Percentiles rank a stretch among this genome's conserved stretches.
phyloP scores from a whole-genome alignment of 1,140 invertebrate genomes.

The Calephelis virginiensis region DNA sequence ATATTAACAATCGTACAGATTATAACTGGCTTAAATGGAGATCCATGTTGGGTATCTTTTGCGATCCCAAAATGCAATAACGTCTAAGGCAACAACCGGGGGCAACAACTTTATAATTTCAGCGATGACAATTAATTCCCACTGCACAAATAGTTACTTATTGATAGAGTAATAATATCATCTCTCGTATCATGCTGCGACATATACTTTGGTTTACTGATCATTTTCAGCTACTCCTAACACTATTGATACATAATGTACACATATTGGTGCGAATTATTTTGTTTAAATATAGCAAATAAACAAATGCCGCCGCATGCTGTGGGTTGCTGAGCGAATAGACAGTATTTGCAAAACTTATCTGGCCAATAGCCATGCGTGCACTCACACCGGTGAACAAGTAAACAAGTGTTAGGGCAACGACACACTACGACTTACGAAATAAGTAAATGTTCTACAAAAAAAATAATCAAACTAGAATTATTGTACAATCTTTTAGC shows the following conservation, averaged over 20 bases:
- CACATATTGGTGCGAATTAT: constrained; percentile 5
- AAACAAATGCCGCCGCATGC: constrained; percentile 22
- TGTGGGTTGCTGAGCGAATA: constrained; percentile 28
- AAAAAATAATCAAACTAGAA: too few relatives aligned
- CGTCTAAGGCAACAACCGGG: too few relatives aligned
- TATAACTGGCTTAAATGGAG: too few relatives aligned
- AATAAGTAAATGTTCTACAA: background rate
- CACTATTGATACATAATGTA: background rate
- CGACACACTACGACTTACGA: constrained; percentile 4
- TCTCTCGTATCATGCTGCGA: too few relatives aligned
- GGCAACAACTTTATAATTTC: too few relatives aligned
- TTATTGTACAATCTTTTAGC: too few relatives aligned
- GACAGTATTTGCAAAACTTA: constrained; percentile 30
- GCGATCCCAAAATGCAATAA: too few relatives aligned
- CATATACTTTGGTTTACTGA: background rate
- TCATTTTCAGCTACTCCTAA: background rate
- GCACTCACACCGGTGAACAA: constrained; percentile 21
- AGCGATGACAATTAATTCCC: too few relatives aligned
- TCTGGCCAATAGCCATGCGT: constrained; percentile 25
- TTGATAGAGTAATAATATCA: too few relatives aligned
- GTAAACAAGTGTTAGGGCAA: constrained; percentile 18
- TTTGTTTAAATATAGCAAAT: constrained; percentile 26
- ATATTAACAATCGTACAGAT: too few relatives aligned
- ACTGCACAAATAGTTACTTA: too few relatives aligned
- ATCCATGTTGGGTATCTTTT: too few relatives aligned